phyloP scores from a whole-genome alignment of 2,113 vertebrate species.

The Alaudala cheleensis region DNA sequence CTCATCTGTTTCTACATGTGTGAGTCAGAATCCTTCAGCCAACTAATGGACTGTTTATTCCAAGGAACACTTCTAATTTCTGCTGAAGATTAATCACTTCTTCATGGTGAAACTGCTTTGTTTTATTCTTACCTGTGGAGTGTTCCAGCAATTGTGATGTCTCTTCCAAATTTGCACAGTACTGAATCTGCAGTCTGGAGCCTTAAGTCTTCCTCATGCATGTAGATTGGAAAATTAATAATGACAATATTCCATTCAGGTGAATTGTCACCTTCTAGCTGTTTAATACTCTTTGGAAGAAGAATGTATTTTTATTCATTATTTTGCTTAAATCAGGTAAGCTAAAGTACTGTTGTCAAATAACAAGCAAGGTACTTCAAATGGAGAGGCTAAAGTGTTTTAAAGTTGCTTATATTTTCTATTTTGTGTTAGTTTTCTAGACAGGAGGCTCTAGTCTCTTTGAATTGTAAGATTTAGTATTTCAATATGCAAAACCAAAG shows the following conservation, averaged over 20 bases:
- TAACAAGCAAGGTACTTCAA: not conserved
- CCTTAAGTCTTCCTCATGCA: not conserved
- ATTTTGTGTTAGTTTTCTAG: not conserved
- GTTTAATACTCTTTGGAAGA: not conserved
- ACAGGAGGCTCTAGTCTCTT: not conserved
- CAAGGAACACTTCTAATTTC: not conserved
- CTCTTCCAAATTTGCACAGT: not conserved
- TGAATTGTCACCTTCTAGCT: not conserved
- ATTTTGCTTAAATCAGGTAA: slow-evolving; percentile 1
- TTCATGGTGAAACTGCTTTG: not conserved
- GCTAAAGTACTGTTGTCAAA: not conserved
- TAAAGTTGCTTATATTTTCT: not conserved
- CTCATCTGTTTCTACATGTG: not conserved
- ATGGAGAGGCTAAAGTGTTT: not conserved
- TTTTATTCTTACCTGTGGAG: not conserved
- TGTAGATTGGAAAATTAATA: not conserved
- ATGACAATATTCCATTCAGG: not conserved
- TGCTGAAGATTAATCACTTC: not conserved
- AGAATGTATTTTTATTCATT: not conserved
- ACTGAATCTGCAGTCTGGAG: not conserved
- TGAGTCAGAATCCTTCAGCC: not conserved
- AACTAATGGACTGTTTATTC: not conserved
- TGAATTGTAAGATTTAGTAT: not conserved
- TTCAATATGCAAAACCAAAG: not conserved
- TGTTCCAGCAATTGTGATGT: not conserved